Base-by-base conservation (phyloP, 1,140 invertebrate species). In the Drosophila bocqueti region DNA sequence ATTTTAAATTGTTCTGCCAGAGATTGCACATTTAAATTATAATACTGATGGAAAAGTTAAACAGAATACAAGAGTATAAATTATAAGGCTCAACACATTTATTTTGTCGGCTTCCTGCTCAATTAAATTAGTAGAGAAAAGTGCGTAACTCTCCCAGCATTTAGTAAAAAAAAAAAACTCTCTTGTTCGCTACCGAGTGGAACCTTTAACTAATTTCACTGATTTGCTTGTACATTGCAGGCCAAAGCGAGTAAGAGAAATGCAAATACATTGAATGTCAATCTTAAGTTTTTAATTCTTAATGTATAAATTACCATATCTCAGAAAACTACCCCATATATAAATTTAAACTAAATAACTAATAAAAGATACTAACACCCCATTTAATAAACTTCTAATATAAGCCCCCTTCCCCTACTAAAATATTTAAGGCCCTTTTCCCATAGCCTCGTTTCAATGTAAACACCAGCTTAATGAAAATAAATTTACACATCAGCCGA, bases 401-500 rank as follows among this genome's bases (percentile, higher is more conserved):
- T 9, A 26, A 26, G n/a, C 11, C 7, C 6, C 26, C 16, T 31
- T 4, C 24, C 2, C 13, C 4, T 24, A n/a, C 52, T 24, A n/a
- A 10, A 40, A 26, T 21, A 49, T 40, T 29, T 38, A 36, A 8
- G 0, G 16, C 1, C 26, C 36, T 21, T 34, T 16, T 38, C 21
- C 15, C 26, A 8, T 26, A 47, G 5, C 16, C 24, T 4, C 29
- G n/a, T 21, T 24, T 50, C 57, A 74, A 34, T 73, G 38, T 21
- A 50, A 65, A n/a, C 11, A 57, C 38, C 9, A 57, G n/a, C 15
- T 43, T 59, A 58, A 67, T 60, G 49, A 57, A 75, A 55, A 75
- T 65, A 76, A 62, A 74, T 52, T 40, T 55, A 36, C 54, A 40
- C 47, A 47, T 54, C 46, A 52, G 72, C 18, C 55, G 15, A 52